Conservation (phyloP, 2,888 invertebrate genomes). For the Colostygia pectinataria region DNA sequence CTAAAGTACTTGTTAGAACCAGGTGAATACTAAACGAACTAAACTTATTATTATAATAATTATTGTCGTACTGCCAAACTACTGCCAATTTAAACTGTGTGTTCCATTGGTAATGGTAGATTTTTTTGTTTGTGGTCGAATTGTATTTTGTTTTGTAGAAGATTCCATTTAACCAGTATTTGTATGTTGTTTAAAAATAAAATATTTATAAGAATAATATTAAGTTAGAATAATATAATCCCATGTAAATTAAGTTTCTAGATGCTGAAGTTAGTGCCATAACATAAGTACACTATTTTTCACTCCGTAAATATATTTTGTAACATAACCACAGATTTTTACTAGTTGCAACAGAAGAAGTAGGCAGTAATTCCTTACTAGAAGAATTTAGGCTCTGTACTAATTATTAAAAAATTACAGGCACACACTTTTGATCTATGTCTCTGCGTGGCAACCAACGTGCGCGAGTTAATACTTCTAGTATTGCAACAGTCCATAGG, state of each 20-base stretch:
- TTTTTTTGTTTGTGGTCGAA: too few species aligned
- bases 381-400: too few species aligned
- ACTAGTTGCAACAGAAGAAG: neutral
- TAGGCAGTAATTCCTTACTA: too few species aligned
- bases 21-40: too few species aligned
- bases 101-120: too few species aligned
- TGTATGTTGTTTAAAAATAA: conserved; percentile 46
- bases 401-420: too few species aligned
- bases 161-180: conserved; percentile 64
- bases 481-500: too few species aligned
- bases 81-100: conserved; percentile 7
- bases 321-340: conserved; percentile 6
- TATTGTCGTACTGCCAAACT: conserved; percentile 16
- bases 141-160: conserved; percentile 27
- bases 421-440: too few species aligned
- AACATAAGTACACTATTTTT: conserved; percentile 57
- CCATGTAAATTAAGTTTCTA: conserved; percentile 37
- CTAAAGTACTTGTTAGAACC: too few species aligned
- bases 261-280: conserved; percentile 71
- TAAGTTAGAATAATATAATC: conserved; percentile 39
- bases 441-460: too few species aligned
- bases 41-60: neutral
- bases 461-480: too few species aligned
- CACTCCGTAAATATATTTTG: conserved; percentile 49
- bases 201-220: conserved; percentile 45